Evolutionary conservation across 2,797 vertebrate species (phyloP), one percentile per base, ranked within the genome.

Genomic region (Brotula barbata): DNA sequence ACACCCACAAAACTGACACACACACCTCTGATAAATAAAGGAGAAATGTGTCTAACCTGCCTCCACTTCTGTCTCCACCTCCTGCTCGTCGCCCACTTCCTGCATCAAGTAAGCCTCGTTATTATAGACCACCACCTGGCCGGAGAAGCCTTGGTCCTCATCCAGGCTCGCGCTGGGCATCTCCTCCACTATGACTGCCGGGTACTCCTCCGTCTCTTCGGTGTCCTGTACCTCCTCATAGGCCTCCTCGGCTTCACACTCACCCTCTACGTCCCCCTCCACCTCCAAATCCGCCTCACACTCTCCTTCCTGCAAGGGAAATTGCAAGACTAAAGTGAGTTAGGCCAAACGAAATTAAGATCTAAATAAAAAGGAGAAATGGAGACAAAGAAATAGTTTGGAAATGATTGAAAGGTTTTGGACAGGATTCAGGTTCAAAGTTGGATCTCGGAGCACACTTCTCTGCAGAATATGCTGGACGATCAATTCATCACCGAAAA

Each of bases 171-270:
- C 92, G 36, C 93, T 90, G 22, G 94, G 94, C 14, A 95, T 87
- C 43, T 93, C 93, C 77, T 98, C 95, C 90, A 96, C 95, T 70
- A 95, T 93, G 85, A 97, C 93, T 50, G 94, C 94, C 23, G 93
- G 92, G 64, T 91, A 94, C 56, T 93, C 91, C 71, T 86, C 89
- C 33, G 85, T 72, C 74, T 89, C 88, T 12, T 84, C 90, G 73
- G 56, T 65, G 15, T 75, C 80, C 54, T 69, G 67, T 25, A 89
- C 89, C 78, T 90, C 89, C 61, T 92, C 85, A 76, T 85, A 86
- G 23, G 78, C 88, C 71, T 90, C 89, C 79, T 95, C 96, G 75
- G 93, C 88, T 61, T 91, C 89, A 77, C 82, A 89, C 51, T 89
- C 83, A 1, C 72, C 88, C 37, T 90, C 88, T 41, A 82, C 85